Base-by-base conservation (phyloP, 2,888 invertebrate species). In the Cacoxenus indagator region DNA sequence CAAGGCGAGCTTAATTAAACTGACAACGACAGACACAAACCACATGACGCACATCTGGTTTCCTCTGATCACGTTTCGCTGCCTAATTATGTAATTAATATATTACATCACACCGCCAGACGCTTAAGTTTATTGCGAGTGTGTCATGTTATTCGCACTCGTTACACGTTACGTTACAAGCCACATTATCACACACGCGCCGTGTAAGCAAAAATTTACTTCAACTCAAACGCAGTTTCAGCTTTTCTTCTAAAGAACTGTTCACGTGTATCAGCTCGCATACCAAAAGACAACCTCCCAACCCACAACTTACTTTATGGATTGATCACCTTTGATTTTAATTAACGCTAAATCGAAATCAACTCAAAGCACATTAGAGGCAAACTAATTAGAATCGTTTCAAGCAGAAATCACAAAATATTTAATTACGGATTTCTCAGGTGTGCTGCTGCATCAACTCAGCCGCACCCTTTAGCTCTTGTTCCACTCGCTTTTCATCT, bases 31-130 rank as follows among this genome's bases (percentile, higher is more conserved):
- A 48, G 48, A n/a, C 48, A 17, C 51, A 51, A 51, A 51, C 51
- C 51, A 51, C 51, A 22, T 51, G 51, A 51, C n/a, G 48, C 48
- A 6, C 48, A 17, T n/a, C 48, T 48, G 48, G 17, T 17, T 3
- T 19, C 17, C 51, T 22, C 51, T 4, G 8, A 17, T 51, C 22
- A 51, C 51, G 51, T 51, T 51, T 19, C 22, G 22, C 22, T 51
- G 22, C 51, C 51, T 51, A 51, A 51, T 51, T 51, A 22, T 51
- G 22, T 51, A 51, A 51, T 51, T 51, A 22, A 51, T 51, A 51
- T 37, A 37, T 37, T 37, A 37, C 37, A 37, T 37, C 37, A 37
- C 37, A 37, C 31, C 5, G 9, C 31, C 4, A 6, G 9, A 31
- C n/a, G n/a, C n/a, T n/a, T n/a, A n/a, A n/a, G n/a, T n/a, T n/a